Base-by-base conservation (phyloP, 2,797 vertebrate genomes). In the Capromys pilorides region DNA sequence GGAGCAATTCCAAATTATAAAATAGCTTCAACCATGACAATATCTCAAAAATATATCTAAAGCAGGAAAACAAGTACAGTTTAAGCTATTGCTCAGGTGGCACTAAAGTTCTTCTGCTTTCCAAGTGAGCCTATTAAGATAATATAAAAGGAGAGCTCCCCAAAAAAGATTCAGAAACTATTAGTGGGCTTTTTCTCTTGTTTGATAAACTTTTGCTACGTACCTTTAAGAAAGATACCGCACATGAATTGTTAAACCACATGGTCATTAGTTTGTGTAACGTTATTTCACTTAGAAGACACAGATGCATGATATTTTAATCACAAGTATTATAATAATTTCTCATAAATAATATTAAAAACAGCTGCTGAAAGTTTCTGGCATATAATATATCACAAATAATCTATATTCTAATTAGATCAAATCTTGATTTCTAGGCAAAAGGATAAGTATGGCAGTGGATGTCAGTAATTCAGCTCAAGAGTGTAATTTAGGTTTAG, bases 271-370 rank as follows among this genome's bases (percentile, higher is more conserved):
- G 31, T n/a, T 79, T 41, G 66, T 71, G 0, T 71, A 49, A 84
- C 62, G 4, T 77, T 59, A 84, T 81, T 94, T 94, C 33, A 86
- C 51, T 73, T 62, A 73, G 88, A 66, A 84, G 11, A 86, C 75
- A 19, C 67, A 57, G 1, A 36, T 49, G 36, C 28, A 31, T 94
- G 54, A 0, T 78, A 36, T 83, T 90, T 94, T 91, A 61, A 28
- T 83, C 13, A 51, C 13, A 45, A 51, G 2, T 85, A 82, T 75
- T 69, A 21, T 86, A 75, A 78, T 78, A 33, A 86, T 87, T 86
- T 91, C 67, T 88, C 54, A 64, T 54, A 79, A 82, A 79, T 82
- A 69, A 57, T 94, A 77, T 54, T 78, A 88, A 96, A 93, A 87
- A 67, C 26, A 89, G 14, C 73, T 49, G 3, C 71, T 89, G 24